These are phyloP conservation scores for Oligia fasciuncula DNA, from an alignment of 2,888 invertebrate species.

Conservation along the genomic window DNA sequence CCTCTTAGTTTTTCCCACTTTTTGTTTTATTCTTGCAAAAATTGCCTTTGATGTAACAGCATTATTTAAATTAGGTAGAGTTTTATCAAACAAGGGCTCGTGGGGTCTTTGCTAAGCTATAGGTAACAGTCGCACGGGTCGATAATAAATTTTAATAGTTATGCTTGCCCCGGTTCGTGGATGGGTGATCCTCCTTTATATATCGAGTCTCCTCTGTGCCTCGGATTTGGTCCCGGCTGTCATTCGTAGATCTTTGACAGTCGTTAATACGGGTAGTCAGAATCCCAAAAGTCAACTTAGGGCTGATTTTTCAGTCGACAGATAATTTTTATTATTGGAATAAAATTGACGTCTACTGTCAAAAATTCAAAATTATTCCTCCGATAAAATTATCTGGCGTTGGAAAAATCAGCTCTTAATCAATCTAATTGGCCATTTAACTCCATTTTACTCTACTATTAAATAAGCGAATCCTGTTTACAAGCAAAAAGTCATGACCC, in stretches of 20 bases:
- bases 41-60: neutral
- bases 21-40: neutral
- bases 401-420: no score
- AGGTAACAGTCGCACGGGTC: no score
- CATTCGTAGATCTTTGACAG: neutral
- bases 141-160: no score
- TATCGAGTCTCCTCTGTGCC: neutral
- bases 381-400: no score
- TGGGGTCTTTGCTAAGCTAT: no score
- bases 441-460: neutral
- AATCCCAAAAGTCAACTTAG: neutral
- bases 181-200: no score
- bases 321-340: no score
- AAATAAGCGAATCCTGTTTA: neutral
- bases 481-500: constrained; percentile 9
- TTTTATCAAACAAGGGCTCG: neutral
- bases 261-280: neutral
- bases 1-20: neutral
- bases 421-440: neutral
- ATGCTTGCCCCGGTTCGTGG: no score
- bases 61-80: neutral
- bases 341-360: no score
- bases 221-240: no score
- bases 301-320: no score
- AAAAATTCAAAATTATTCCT: no score